These are phyloP conservation scores for Oryzias curvinotus DNA, from an alignment of 2,113 vertebrate genomes.

Conservation along the genomic window DNA sequence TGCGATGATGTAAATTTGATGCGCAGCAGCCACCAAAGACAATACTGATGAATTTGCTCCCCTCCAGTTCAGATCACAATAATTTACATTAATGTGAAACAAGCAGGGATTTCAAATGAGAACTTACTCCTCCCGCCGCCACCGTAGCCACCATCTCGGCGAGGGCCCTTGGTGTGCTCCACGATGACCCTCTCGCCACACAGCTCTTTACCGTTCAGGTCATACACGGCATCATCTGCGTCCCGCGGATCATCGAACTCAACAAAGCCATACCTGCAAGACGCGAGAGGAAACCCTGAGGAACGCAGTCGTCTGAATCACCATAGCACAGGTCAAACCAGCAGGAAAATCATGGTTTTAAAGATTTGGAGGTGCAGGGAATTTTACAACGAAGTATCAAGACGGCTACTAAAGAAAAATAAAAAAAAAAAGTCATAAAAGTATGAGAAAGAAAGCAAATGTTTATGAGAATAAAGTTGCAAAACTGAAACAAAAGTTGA, in stretches of 20 bases:
- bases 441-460: too few species aligned
- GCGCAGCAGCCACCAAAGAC: constrained; percentile 72
- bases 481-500: too few species aligned
- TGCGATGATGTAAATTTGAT: constrained; percentile 33
- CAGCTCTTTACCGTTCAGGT: constrained; percentile 95
- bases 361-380: too few species aligned
- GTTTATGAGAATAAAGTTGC: too few species aligned
- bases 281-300: background rate
- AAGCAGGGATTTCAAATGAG: background rate
- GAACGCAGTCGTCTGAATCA: too few species aligned
- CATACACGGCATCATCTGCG: constrained; percentile 95
- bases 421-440: too few species aligned
- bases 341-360: too few species aligned
- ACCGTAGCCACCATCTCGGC: constrained; percentile 86
- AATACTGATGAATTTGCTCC: constrained; percentile 12
- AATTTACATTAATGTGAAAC: constrained; percentile 12
- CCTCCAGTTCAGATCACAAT: constrained; percentile 21
- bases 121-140: constrained; percentile 89
- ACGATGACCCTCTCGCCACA: constrained; percentile 89
- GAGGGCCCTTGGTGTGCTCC: constrained; percentile 80
- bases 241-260: constrained; percentile 96
- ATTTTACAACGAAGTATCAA: too few species aligned
- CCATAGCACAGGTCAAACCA: too few species aligned
- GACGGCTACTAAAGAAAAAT: too few species aligned
- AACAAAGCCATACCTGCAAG: constrained; percentile 91